Base-by-base conservation (phyloP, 1,140 invertebrate species). In the Pomacea maculata region DNA sequence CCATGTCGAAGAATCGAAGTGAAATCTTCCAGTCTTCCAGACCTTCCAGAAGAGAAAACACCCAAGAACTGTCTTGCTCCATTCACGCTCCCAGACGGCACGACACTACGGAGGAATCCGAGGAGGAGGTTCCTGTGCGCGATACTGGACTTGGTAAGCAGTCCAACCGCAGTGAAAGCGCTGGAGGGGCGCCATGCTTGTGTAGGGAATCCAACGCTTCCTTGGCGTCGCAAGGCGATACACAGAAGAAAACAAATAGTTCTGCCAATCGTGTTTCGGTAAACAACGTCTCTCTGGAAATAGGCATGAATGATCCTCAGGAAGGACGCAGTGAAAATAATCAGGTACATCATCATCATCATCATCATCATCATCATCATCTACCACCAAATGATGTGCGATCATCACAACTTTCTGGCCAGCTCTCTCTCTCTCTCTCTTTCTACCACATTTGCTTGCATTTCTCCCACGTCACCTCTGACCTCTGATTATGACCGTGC, bases 61-160 rank as follows among this genome's bases (percentile, higher is more conserved):
- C 25, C 8, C 61, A 12, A 3, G 61, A 77, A 45, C 75, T 77
- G 9, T 77, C 75, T 12, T 67, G 14, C 10, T 77, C 75, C 63
- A 77, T 77, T 67, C 75, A 77, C 52, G 75, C 25, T 5, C 52
- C 10, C 61, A 65, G 21, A 10, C 45, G 7, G 29, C 67, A 45
- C 12, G 75, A 77, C 29, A 54, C 14, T 2, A 34, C 63, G 4
- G 34, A 19, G 12, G 67, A 67, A 45, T 63, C 64, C n/a, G 75
- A 77, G 63, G 75, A 77, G 14, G 75, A 77, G 14, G 67, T 77
- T 64, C 75, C 75, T 10, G 67, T 65, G 17, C 34, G 75, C 15
- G 75, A 77, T 29, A 52, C 75, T 12, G 75, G 75, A 14, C 63
- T 67, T n/a, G 34, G 67, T 0, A 65, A 45, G 15, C 54, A 52